Base-by-base conservation (phyloP, 2,113 vertebrate genomes). In the Coturnix japonica region DNA sequence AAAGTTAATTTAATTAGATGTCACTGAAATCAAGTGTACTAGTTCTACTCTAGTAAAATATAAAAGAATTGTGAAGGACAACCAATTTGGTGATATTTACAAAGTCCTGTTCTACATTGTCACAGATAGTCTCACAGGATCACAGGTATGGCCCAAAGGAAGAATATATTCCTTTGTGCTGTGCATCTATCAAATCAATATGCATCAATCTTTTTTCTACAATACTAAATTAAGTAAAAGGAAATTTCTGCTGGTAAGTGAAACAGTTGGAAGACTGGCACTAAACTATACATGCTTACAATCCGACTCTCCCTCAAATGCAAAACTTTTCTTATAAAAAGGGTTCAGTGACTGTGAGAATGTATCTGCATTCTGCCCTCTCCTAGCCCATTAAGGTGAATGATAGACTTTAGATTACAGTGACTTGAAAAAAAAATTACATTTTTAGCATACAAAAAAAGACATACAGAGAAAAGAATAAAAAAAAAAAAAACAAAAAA, bases 351-450 rank as follows among this genome's bases (percentile, higher is more conserved):
- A 23, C 66, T 90, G 73, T 56, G 35, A 76, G 93, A 95, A 86
- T 89, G n/a, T 67, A 80, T 81, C 57, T 91, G 65, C 83, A 80
- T 94, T 92, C 70, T 85, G 78, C 18, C 16, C 41, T 89, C 82
- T 80, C 81, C 74, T 43, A 89, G 70, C 33, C 90, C 75, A 88
- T 95, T 94, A 95, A 74, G 80, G 46, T 92, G 89, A 95, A 91
- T 90, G 93, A 93, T 91, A 93, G 93, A 83, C 73, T 92, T 77
- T 85, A 91, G 82, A 87, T 91, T 88, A 93, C 73, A 89, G 66
- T 80, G 87, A 80, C 70, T 65, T 59, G 80, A 51, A 75, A 96
- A 92, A 92, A 96, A 94, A 86, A 79, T 59, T 79, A 71, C 73
- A 82, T 92, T 84, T 89, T 80, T 69, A 78, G 74, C 47, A 87